Base-by-base conservation (phyloP, 2,113 vertebrate genomes). In the Stictonetta naevosa region DNA sequence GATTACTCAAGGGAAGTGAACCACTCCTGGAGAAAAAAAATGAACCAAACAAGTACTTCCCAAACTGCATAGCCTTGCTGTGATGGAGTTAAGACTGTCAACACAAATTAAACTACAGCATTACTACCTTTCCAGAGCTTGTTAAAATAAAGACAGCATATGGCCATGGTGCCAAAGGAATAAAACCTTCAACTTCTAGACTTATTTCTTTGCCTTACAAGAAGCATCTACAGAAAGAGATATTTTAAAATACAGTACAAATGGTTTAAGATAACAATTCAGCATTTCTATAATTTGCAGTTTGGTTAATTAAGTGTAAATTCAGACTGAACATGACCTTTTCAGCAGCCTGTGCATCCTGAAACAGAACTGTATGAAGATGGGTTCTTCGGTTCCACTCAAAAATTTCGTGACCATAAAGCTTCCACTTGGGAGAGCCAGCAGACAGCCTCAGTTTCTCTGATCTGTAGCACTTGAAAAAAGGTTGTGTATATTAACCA, bases 361-460 rank as follows among this genome's bases (percentile, higher is more conserved):
- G 3, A 6, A 15, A 14, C 23, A 34, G 46, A 46, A 52, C 64
- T 22, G 58, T 7, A 10, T 1, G 25, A 62, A 28, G 21, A 5
- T 2, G 5, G 2, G 0, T 13, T 63, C 83, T 50, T 20, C 5
- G 3, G 31, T 14, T 33, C 1, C 1, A 64, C 18, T 12, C 14
- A 6, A 6, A 19, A 13, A 36, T 42, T 4, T 33, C 13, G 10
- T 3, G 10, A 46, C 1, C 2, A 0, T 10, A 38, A 44, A 44
- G 3, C 48, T 15, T 28, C 6, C 33, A 6, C 40, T 7, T 6
- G 22, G 42, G 34, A 53, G 46, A 36, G 50, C 52, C 66, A 64
- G 83, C 83, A 28, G 71, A 56, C 71, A 71, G 29, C 11, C 17
- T n/a, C 52, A 5, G 11, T 9, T 36, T 10, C 20, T 60, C 52